Conservation (phyloP, 2,113 vertebrate genomes). For the Pantherophis guttatus region DNA sequence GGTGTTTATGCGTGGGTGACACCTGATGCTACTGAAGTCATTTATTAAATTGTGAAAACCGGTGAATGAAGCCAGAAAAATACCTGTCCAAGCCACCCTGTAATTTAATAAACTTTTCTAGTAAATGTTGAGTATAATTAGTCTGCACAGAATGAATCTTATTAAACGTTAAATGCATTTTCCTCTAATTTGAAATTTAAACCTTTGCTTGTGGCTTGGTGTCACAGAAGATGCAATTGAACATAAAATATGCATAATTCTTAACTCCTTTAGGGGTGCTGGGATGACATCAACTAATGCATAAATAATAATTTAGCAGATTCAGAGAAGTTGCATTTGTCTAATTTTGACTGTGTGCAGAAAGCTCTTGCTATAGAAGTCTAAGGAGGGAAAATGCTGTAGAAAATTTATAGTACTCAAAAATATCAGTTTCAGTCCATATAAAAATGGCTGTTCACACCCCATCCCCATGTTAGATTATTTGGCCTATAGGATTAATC, state of each 20-base stretch:
- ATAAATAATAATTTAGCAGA: slow-evolving; percentile 47
- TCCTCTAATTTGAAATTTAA: slow-evolving; percentile 65
- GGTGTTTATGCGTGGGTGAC: not conserved
- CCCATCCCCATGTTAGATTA: not conserved
- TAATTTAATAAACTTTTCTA: slow-evolving; percentile 17
- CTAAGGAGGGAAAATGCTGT: not conserved
- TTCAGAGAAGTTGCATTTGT: slow-evolving; percentile 23
- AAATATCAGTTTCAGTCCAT: not conserved
- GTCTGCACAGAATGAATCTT: slow-evolving; percentile 50
- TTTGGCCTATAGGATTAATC: not conserved
- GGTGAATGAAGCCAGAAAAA: not conserved
- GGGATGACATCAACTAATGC: slow-evolving; percentile 38
- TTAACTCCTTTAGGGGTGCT: slow-evolving; percentile 52
- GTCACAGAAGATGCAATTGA: slow-evolving; percentile 62
- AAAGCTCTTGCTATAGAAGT: not conserved
- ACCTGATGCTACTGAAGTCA: not conserved
- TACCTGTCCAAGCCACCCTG: not conserved
- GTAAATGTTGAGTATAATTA: slow-evolving; percentile 52
- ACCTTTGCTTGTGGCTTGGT: slow-evolving; percentile 54
- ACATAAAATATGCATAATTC: slow-evolving; percentile 64
- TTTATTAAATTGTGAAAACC: not conserved
- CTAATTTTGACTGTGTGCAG: not conserved
- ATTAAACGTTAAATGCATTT: slow-evolving; percentile 60
- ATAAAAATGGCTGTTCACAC: not conserved
- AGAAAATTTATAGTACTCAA: not conserved